Evolutionary conservation across 2,888 invertebrate species (phyloP).

Genomic region (Diarsia dahlii): DNA sequence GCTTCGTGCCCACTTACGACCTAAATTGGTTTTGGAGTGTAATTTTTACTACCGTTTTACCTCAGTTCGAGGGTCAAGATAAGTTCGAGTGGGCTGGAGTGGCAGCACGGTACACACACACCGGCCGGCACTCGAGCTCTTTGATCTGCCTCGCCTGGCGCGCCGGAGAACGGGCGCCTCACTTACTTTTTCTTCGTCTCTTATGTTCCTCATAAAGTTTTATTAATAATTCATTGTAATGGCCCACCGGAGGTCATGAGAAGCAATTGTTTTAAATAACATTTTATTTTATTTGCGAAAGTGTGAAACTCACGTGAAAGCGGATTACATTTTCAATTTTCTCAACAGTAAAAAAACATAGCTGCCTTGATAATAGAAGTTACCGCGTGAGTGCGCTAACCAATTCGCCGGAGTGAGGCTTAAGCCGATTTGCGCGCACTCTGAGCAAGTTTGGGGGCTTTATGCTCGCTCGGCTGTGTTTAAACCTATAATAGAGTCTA

Average conservation of each 20-base stretch:
- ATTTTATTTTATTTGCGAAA: conserved; percentile 81
- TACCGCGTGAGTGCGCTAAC: conserved; percentile 67
- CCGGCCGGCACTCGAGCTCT: conserved; percentile 81
- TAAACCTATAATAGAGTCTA: conserved; percentile 82
- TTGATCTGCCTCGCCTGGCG: conserved; percentile 80
- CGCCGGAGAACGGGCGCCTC: conserved; percentile 69
- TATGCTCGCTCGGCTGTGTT: conserved; percentile 73
- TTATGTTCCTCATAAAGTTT: conserved; percentile 79
- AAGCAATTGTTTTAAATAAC: conserved; percentile 78
- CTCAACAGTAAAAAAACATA: conserved; percentile 71
- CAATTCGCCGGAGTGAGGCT: conserved; percentile 78
- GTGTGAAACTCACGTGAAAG: conserved; percentile 82
- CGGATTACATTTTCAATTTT: conserved; percentile 81
- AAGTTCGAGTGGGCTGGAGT: conserved; percentile 85
- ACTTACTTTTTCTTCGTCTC: conserved; percentile 68
- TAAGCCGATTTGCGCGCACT: conserved; percentile 84
- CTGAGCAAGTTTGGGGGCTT: conserved; percentile 79
- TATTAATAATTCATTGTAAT: conserved; percentile 77
- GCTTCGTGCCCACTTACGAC: conserved; percentile 78
- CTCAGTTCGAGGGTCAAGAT: conserved; percentile 84
- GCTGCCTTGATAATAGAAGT: conserved; percentile 61
- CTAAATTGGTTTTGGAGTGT: conserved; percentile 84
- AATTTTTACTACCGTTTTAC: conserved; percentile 89
- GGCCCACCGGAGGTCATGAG: conserved; percentile 76
- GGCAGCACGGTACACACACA: conserved; percentile 69